Base-by-base conservation (phyloP, 2,888 invertebrate genomes). In the Dendrolimus pini region DNA sequence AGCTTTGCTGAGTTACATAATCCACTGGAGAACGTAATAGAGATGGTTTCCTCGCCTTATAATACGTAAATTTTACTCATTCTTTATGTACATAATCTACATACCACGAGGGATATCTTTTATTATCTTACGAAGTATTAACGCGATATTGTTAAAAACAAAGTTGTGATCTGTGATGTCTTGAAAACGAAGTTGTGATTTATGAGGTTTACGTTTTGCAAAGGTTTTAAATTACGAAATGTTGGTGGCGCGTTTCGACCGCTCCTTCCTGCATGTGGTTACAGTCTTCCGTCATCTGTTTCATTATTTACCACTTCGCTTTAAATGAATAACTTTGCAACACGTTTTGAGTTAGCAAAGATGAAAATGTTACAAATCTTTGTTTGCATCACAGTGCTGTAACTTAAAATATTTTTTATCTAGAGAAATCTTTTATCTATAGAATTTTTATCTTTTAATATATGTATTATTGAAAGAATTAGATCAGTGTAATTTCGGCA, bases 241-340 rank as follows among this genome's bases (percentile, higher is more conserved):
- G 54, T n/a, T 41, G 54, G 47, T 18, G 56, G 60, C 14, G 61
- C 62, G 42, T 53, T 56, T 58, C 56, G 55, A 58, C 58, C 58
- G 65, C 55, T 59, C 14, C 56, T 47, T 42, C 41, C 54, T 42
- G 57, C 52, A 58, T 57, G 54, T 56, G 59, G 58, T 55, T 61
- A 52, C 61, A 55, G 61, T 62, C 64, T 65, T 62, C 62, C 64
- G 61, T 55, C 62, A 63, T 56, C 62, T 67, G 62, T 60, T 68
- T 62, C 60, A 65, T 66, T 71, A 71, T 68, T 62, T 58, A 67
- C 62, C 9, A 53, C 52, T 10, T 12, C 47, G 30, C 30, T 30
- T 30, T 30, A 30, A 30, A 30, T 30, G 30, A 30, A 30, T 30
- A 30, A 30, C 30, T 3, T 6, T 30, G 30, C 30, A 30, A 30